Evolutionary conservation across 2,113 vertebrate species (phyloP), one percentile per base, ranked within the genome.

Genomic region (Corythoichthys haematopterus): DNA sequence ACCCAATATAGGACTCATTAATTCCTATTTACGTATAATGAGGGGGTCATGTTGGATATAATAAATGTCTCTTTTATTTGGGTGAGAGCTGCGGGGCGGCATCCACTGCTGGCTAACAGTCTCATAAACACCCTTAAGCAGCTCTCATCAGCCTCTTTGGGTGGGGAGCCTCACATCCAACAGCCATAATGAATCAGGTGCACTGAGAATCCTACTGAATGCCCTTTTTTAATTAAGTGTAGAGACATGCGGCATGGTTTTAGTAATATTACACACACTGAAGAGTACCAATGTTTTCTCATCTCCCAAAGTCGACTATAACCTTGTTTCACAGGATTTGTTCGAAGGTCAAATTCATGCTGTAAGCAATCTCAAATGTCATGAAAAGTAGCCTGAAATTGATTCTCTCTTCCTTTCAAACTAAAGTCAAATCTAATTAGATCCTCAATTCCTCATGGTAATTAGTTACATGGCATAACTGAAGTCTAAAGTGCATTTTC

Each of bases 61-160:
- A 92, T 91, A 88, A 90, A 92, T 90, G 81, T 76, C 84, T 85
- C 84, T 88, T 91, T 91, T 89, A 90, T 91, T 90, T 87, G 84
- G 83, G 86, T 63, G 71, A 80, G 78, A 83, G 82, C 86, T 84
- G 84, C 82, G 78, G 82, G 83, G 86, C 81, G 72, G 87, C 84
- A 89, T 86, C 83, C 84, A 86, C 75, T 84, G 78, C 77, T 81
- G 68, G 72, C 84, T 85, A 89, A 86, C 79, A 61, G 75, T 82
- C 84, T 88, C 80, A 88, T 87, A 84, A 88, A 90, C 81, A 85
- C 85, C 76, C 81, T 84, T 84, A 85, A 84, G 74, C 74, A 1
- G 56, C 81, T 80, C 64, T 79, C 80, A 85, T 85, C 85, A 84
- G 72, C 70, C 80, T 81, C 79, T 69, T 69, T 80, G 62, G 85